Percentiles rank a stretch among this genome's conserved stretches.
Conservation (phyloP, 2,113 vertebrate genomes). For the Ictidomys tridecemlineatus region DNA sequence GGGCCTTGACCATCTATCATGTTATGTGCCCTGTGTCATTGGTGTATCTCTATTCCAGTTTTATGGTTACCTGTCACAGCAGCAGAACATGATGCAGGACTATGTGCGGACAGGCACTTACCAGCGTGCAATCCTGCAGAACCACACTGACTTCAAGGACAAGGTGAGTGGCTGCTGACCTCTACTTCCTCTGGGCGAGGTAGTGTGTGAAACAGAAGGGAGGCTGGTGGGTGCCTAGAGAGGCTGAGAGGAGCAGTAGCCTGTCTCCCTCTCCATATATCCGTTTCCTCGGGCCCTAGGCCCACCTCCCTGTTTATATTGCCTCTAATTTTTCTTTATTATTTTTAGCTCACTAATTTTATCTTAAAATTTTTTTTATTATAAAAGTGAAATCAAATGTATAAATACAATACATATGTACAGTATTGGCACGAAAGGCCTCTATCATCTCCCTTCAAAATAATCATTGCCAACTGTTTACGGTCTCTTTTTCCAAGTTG, state of each 20-base stretch:
- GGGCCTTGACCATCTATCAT: not conserved
- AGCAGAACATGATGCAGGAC: conserved; percentile 99
- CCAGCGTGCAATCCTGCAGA: conserved; percentile 97
- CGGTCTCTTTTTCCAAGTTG: not conserved
- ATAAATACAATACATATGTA: not conserved
- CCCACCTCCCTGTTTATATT: rapidly evolving
- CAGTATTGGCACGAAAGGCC: not conserved
- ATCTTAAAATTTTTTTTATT: not conserved
- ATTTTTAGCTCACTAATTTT: not conserved
- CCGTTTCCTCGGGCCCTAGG: rapidly evolving
- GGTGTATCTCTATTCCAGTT: conserved; percentile 89
- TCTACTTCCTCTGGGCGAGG: too few species aligned
- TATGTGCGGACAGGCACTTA: conserved; percentile 98
- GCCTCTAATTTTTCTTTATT: not conserved
- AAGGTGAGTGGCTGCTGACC: conserved; percentile 88
- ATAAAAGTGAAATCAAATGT: not conserved
- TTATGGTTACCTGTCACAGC: conserved; percentile 99
- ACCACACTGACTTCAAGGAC: conserved; percentile 98
- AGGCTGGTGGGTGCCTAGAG: too few species aligned
- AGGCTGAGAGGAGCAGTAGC: too few species aligned
- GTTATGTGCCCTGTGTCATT: conserved; percentile 8
- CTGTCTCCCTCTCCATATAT: not conserved
- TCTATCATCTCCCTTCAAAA: not conserved
- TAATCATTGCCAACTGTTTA: too few species aligned
- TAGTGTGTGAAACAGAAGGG: rapidly evolving